Base-by-base conservation (phyloP, 2,797 vertebrate species). In the Sylvilagus floridanus region DNA sequence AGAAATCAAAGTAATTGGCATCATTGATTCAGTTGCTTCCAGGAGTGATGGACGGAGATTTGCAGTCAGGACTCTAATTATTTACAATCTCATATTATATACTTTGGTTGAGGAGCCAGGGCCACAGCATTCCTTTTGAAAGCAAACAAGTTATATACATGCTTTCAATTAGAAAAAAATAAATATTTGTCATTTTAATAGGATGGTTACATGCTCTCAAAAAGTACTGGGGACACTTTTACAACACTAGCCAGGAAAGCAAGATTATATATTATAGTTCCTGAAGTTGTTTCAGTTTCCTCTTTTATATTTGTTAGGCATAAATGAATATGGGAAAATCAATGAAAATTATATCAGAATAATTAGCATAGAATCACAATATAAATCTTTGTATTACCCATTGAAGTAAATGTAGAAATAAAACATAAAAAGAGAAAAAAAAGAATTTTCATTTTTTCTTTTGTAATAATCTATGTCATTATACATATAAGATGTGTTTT, bases 1-100 rank as follows among this genome's bases (percentile, higher is more conserved):
- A 63, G 47, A 94, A 60, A 84, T 81, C 47, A 57, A 79, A 90
- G 28, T 88, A 68, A 95, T 93, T 85, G 88, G 37, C 35, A 57
- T 65, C 79, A 73, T 63, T 93, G 14, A 94, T 13, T 83, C 30
- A 63, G 37, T 30, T 77, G 85, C 37, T 75, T 71, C 22, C 75
- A 79, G 60, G 47, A 92, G 2, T 72, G 24, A 85, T 28, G 28
- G 62, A 71, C 63, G 35, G 75, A 47, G 21, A 13, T 63, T 91
- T 88, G 24, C 28, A 76, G 19, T 90, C 52, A 92, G 78, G 21
- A 82, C 7, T 47, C 35, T 92, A 50, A 50, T 50, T 22, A 57
- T 62, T 65, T 19, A 68, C 47, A 94, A 21, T 78, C 19, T 62
- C 14, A 77, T 1, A 60, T 84, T 90, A 14, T 9, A 2, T 72